Conservation (phyloP, 2,113 vertebrate genomes). For the Noturus placidus region DNA sequence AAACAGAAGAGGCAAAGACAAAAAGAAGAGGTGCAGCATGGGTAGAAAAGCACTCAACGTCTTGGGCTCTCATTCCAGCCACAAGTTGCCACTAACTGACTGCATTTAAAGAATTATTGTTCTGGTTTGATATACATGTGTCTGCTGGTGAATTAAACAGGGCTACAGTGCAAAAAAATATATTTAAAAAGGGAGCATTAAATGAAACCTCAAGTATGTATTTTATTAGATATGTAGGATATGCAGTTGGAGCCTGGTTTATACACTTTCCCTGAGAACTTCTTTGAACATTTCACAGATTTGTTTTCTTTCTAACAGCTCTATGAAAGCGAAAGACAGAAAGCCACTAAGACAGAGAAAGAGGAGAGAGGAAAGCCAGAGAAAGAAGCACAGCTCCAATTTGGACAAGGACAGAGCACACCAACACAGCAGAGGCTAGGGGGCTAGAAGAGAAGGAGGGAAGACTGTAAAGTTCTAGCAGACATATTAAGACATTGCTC, state of each 20-base stretch:
- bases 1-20: constrained; percentile 3
- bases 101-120: constrained; percentile 25
- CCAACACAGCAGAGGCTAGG: constrained; percentile 35
- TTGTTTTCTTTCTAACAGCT: constrained; percentile 28
- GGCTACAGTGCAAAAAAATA: constrained; percentile 30
- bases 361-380: constrained; percentile 11
- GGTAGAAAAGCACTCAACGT: not conserved
- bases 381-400: constrained; percentile 34
- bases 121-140: constrained; percentile 12
- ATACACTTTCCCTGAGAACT: constrained; percentile 47
- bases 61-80: constrained; percentile 16
- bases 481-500: constrained; percentile 20
- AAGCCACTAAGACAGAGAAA: constrained; percentile 25
- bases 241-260: constrained; percentile 17
- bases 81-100: constrained; percentile 30
- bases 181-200: not conserved
- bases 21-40: constrained; percentile 22
- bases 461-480: constrained; percentile 5
- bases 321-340: constrained; percentile 12
- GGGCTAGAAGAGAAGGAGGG: constrained; percentile 19
- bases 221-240: not conserved
- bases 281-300: constrained; percentile 10
- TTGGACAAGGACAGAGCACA: constrained; percentile 43
- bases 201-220: constrained; percentile 15
- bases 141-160: constrained; percentile 33